Percentiles rank a stretch among this genome's conserved stretches.
phyloP scores from a whole-genome alignment of 2,888 invertebrate species.

The Chouioia cunea region DNA sequence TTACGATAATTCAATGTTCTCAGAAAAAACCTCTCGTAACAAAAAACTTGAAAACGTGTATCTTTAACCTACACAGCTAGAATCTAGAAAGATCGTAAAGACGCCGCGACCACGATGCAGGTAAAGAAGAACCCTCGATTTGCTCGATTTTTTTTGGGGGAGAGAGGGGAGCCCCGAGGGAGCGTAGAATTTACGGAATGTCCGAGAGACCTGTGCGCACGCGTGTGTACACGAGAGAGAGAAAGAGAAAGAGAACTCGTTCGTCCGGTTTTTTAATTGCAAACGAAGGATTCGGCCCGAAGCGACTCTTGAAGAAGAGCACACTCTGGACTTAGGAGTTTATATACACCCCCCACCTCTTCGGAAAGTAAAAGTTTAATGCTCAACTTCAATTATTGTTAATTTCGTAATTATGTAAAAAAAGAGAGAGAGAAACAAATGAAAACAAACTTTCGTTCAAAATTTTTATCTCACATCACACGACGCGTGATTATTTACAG shows the following conservation, averaged over 20 bases:
- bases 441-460: neutral
- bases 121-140: constrained; percentile 47
- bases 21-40: neutral
- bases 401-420: neutral
- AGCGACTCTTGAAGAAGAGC: constrained; percentile 23
- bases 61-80: no score
- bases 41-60: no score
- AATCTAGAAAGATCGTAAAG: no score
- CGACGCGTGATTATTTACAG: no score
- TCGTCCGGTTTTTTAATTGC: constrained; percentile 68
- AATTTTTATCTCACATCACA: no score
- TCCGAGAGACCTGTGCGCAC: constrained; percentile 57
- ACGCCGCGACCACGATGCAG: neutral
- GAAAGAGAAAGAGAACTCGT: constrained; percentile 60
- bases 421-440: neutral
- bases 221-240: no score
- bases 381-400: neutral
- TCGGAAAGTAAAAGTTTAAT: constrained; percentile 27
- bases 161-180: constrained; percentile 1
- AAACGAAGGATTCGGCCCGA: constrained; percentile 51
- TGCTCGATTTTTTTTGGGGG: constrained; percentile 61
- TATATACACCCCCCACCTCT: neutral
- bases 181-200: constrained; percentile 67
- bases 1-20: neutral
- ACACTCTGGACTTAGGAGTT: no score